Base-by-base conservation (phyloP, 2,113 vertebrate species). In the Planiliza haematocheilus region DNA sequence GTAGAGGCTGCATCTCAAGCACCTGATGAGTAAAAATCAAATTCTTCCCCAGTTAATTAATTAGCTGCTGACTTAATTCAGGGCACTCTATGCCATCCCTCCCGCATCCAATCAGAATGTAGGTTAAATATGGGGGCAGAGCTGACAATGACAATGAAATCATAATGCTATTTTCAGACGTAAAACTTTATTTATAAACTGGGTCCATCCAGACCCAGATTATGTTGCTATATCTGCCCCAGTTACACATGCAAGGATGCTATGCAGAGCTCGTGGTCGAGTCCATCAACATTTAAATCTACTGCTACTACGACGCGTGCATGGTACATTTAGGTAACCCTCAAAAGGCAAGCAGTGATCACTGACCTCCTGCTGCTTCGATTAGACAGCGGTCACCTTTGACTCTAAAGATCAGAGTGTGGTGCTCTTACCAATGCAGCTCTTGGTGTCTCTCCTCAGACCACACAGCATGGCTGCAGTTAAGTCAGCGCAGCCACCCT, bases 401-500 rank as follows among this genome's bases (percentile, higher is more conserved):
- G 12, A 66, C 62, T 50, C 20, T 56, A 39, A 70, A 53, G 52
- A 71, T 74, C 59, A 69, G 24, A 55, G 76, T 69, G 70, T 43
- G 80, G 61, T 39, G 16, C 43, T 89, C 93, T 94, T 91, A 94
- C 93, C 93, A 45, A 81, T 85, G 83, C 89, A 86, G 88, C 81
- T 92, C 82, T 91, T 93, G 78, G 78, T 69, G 84, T 94, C 93
- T 86, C 85, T 92, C 87, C 91, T 90, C 69, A 94, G 91, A 86
- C 93, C 93, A 87, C 93, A 94, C 84, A 94, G 88, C 93, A 94
- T 94, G 87, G 77, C 84, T 86, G 83, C 38, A 79, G 73, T 58
- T 71, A 57, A 58, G 82, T 81, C 60, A 77, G 59, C 72, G 7
- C 86, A 89, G 89, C 78, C 69, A 59, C 80, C 63, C 70, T 51